These are phyloP conservation scores for Cavia porcellus DNA, from an alignment of 2,113 vertebrate genomes.

Conservation along the genomic window DNA sequence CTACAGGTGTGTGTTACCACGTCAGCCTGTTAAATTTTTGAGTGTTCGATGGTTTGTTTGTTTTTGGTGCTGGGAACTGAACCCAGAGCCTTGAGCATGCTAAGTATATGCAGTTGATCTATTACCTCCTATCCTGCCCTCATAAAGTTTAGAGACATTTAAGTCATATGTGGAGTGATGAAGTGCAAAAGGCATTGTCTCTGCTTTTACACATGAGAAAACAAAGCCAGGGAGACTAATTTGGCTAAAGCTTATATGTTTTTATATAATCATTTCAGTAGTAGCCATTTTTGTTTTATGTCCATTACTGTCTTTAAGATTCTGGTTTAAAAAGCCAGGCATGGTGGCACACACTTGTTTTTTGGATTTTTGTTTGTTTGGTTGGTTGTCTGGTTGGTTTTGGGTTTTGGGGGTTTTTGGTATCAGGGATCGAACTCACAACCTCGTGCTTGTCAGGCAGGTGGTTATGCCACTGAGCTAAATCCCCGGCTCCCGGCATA, in stretches of 20 bases:
- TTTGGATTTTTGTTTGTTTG: no score
- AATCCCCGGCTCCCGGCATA: background rate
- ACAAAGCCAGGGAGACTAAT: background rate
- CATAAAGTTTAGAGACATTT: background rate
- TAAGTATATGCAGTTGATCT: background rate
- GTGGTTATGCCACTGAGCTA: no score
- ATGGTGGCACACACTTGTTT: background rate
- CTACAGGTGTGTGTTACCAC: background rate
- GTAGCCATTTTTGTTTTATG: background rate
- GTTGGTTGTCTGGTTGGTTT: no score
- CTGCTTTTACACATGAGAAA: background rate
- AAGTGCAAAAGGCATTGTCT: background rate
- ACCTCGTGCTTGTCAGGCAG: no score
- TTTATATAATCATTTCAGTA: background rate
- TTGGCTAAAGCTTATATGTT: background rate
- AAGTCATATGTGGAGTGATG: background rate
- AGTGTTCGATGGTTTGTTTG: background rate
- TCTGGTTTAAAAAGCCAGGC: background rate
- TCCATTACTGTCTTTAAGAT: background rate
- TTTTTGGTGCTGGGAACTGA: background rate
- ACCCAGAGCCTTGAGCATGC: background rate
- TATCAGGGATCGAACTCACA: no score
- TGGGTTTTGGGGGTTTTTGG: no score
- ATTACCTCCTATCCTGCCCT: background rate
- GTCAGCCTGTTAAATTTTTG: background rate